A percentile compares a stretch with the other conserved stretches of the same genome.
phyloP scores from a whole-genome alignment of 2,797 vertebrate species.

The Neomorphus geoffroyi region DNA sequence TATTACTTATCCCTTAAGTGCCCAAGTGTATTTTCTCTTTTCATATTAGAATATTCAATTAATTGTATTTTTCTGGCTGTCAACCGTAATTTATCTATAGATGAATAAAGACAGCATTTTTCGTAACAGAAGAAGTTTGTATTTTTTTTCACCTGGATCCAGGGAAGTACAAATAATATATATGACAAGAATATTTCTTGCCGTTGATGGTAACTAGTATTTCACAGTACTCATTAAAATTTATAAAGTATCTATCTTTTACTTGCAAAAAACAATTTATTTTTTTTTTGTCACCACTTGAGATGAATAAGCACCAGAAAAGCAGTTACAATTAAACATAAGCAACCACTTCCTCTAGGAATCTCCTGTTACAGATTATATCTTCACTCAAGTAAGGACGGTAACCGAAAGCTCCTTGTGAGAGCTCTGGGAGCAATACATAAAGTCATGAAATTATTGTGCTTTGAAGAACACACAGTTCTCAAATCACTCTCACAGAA shows the following conservation, averaged over 20 bases:
- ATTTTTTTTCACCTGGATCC: background rate
- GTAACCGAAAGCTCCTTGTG: background rate
- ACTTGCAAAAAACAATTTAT: background rate
- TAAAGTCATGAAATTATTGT: background rate
- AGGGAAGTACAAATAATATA: background rate
- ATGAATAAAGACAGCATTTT: background rate
- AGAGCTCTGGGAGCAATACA: background rate
- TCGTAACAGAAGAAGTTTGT: background rate
- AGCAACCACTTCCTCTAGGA: background rate
- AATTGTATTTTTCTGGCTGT: background rate
- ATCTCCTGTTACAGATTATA: background rate
- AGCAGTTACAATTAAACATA: background rate
- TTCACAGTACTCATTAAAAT: background rate
- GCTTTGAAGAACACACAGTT: background rate
- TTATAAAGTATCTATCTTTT: background rate
- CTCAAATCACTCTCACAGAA: fast-evolving
- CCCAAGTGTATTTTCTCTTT: background rate
- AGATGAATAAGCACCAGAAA: background rate
- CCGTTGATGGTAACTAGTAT: background rate
- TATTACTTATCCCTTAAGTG: background rate
- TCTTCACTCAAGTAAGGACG: background rate
- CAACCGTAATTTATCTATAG: background rate
- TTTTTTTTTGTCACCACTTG: background rate
- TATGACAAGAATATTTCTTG: background rate
- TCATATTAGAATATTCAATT: background rate